Evolutionary conservation across 2,888 invertebrate genomes (phyloP), one percentile per base, ranked within the genome.

Genomic region (Oxyteleia sp.): DNA sequence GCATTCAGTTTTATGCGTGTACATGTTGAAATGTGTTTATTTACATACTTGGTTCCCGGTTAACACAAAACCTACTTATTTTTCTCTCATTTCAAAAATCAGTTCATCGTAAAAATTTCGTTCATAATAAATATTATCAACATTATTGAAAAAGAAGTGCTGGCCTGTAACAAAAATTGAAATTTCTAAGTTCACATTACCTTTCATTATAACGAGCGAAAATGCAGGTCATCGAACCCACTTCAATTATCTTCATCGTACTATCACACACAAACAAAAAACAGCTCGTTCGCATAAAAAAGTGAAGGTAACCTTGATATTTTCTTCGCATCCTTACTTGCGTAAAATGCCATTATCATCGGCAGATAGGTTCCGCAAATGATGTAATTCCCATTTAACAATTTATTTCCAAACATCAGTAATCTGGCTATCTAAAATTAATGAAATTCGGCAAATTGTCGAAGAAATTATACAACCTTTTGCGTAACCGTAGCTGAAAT

Each of bases 281-380:
- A 72, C 63, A 74, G 38, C 15, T 53, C 38, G n/a, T 35, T n/a
- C 35, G 49, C 7, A 2, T 35, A 15, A 57, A 69, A 69, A 47
- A 57, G n/a, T 47, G 63, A 74, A 74, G 72, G 72, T 74, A 63
- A 74, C 72, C 63, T 74, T 74, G 63, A 74, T 63, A 74, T 51
- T 53, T 57, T 29, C 32, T 53, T 43, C 35, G 32, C 18, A 32
- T 43, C 35, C 45, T 74, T 38, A 53, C 51, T 69, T 74, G 32
- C 63, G 63, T 63, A 61, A 45, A 61, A 32, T 43, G 23, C 15
- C 43, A 47, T 45, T 74, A 74, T 74, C 72, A n/a, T 32, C 29
- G 1, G 20, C 32, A 51, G 63, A 74, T 74, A 74, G 43, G 13
- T 20, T 32, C 18, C 20, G 5, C 15, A 49, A 63, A 18, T 61